These are phyloP conservation scores for Aspidiotus rigidus DNA, from an alignment of 2,888 invertebrate genomes.

Conservation along the genomic window DNA sequence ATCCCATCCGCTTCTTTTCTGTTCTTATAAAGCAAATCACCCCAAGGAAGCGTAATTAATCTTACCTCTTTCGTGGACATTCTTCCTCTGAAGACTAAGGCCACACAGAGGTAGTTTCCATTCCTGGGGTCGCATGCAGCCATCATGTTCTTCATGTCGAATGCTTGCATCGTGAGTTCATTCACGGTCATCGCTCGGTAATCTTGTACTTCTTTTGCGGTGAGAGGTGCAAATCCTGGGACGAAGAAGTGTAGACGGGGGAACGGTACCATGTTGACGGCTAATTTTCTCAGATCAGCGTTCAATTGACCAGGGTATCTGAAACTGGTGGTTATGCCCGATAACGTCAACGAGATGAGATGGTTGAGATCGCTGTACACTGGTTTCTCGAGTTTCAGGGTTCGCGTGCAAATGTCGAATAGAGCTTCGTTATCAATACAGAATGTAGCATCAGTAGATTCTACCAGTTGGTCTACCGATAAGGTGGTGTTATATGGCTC, in stretches of 20 bases:
- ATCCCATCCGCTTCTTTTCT: no score
- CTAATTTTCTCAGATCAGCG: slow-evolving; percentile 25
- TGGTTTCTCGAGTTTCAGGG: slow-evolving; percentile 24
- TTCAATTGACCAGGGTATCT: slow-evolving; percentile 28
- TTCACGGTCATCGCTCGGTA: slow-evolving; percentile 26
- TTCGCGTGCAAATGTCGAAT: slow-evolving; percentile 28
- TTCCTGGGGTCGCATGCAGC: slow-evolving; percentile 27
- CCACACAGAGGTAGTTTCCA: slow-evolving; percentile 30
- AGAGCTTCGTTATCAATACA: slow-evolving; percentile 31
- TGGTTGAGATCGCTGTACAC: slow-evolving; percentile 29
- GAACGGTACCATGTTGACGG: slow-evolving; percentile 30
- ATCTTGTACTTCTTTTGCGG: slow-evolving; percentile 26
- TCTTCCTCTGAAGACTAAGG: slow-evolving; percentile 22
- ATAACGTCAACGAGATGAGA: slow-evolving; percentile 24
- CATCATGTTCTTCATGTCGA: slow-evolving; percentile 33
- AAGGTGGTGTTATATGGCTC: slow-evolving; percentile 29
- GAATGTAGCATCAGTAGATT: slow-evolving; percentile 25
- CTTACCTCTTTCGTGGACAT: slow-evolving; percentile 30
- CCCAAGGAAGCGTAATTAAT: not conserved
- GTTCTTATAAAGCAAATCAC: not conserved
- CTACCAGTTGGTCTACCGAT: slow-evolving; percentile 23
- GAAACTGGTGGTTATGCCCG: slow-evolving; percentile 29
- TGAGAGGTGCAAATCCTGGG: slow-evolving; percentile 27
- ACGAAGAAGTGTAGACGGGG: slow-evolving; percentile 29
- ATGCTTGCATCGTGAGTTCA: slow-evolving; percentile 28